These are phyloP conservation scores for Phthorimaea operculella DNA, from an alignment of 1,140 invertebrate species.

Conservation along the genomic window DNA sequence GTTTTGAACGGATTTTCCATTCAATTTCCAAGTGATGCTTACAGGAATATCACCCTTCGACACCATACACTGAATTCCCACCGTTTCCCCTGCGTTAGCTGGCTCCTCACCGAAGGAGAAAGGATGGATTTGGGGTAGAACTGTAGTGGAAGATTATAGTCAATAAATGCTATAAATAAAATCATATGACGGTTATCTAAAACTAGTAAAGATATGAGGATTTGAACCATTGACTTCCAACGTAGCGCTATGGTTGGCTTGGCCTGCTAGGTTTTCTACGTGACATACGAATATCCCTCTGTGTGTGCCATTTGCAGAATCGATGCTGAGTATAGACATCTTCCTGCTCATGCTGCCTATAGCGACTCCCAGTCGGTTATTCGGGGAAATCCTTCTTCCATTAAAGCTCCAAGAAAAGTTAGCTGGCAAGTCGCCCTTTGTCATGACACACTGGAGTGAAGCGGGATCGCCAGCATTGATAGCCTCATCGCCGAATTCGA, in stretches of 20 bases:
- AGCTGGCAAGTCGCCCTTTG: slow-evolving; percentile 76
- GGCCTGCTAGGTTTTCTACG: slow-evolving; percentile 70
- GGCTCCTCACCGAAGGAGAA: slow-evolving; percentile 74
- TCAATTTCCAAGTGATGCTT: slow-evolving; percentile 75
- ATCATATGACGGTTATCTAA: slow-evolving; percentile 14
- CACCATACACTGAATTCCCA: slow-evolving; percentile 73
- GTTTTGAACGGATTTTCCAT: slow-evolving; percentile 63
- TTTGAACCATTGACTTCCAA: slow-evolving; percentile 70
- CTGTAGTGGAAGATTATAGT: slow-evolving; percentile 51
- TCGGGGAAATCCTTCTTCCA: slow-evolving; percentile 34
- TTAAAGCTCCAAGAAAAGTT: slow-evolving; percentile 75
- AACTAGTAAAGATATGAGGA: slow-evolving; percentile 28
- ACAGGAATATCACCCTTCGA: slow-evolving; percentile 81
- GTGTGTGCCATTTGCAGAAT: slow-evolving; percentile 64
- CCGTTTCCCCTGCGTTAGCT: slow-evolving; percentile 70
- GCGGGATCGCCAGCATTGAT: slow-evolving; percentile 79
- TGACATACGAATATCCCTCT: slow-evolving; percentile 75
- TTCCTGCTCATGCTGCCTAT: slow-evolving; percentile 72
- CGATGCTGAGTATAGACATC: slow-evolving; percentile 72
- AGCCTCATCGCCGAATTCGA: slow-evolving; percentile 76
- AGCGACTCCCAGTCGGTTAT: slow-evolving; percentile 50
- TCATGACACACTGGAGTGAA: slow-evolving; percentile 74
- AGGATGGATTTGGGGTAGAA: slow-evolving; percentile 75
- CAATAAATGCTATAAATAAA: slow-evolving; percentile 22
- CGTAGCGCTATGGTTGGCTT: slow-evolving; percentile 65